These are phyloP conservation scores for Mormyrops attenuatus DNA, from an alignment of 2,797 vertebrate species.

Conservation along the genomic window DNA sequence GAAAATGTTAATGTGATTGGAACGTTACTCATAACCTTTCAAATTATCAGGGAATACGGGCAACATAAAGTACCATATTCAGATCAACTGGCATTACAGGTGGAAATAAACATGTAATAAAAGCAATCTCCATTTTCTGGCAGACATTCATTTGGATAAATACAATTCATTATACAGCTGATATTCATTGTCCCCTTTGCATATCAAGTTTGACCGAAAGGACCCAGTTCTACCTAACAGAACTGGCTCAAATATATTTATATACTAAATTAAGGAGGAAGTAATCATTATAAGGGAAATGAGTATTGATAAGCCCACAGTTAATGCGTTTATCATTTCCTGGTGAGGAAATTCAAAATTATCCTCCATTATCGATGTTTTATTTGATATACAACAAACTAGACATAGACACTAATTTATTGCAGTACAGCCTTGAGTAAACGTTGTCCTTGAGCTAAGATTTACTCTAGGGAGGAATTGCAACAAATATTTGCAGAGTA, in stretches of 20 bases:
- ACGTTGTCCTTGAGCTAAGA: not conserved
- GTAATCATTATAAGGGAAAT: not conserved
- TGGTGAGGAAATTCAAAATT: not conserved
- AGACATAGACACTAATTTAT: not conserved
- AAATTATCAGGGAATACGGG: slow-evolving; percentile 18
- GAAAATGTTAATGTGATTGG: slow-evolving; percentile 4
- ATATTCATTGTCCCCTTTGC: not conserved
- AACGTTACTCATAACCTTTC: slow-evolving; percentile 23
- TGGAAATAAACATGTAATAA: slow-evolving; percentile 20
- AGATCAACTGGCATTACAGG: not conserved
- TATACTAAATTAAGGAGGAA: slow-evolving; percentile 3
- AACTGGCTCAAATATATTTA: not conserved
- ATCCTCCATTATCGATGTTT: not conserved
- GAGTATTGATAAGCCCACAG: not conserved
- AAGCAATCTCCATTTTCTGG: slow-evolving; percentile 12
- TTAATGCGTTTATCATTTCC: not conserved
- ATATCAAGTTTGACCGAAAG: slow-evolving; percentile 6
- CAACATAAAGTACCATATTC: slow-evolving; percentile 20
- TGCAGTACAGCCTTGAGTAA: not conserved
- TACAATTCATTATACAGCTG: slow-evolving; percentile 18
- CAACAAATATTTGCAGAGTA: not conserved
- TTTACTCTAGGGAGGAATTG: not conserved
- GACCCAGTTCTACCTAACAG: not conserved
- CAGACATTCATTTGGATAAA: slow-evolving; percentile 20
- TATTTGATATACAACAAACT: not conserved